Conservation (phyloP, 2,888 invertebrate genomes). For the Tetrapedia diversipes region DNA sequence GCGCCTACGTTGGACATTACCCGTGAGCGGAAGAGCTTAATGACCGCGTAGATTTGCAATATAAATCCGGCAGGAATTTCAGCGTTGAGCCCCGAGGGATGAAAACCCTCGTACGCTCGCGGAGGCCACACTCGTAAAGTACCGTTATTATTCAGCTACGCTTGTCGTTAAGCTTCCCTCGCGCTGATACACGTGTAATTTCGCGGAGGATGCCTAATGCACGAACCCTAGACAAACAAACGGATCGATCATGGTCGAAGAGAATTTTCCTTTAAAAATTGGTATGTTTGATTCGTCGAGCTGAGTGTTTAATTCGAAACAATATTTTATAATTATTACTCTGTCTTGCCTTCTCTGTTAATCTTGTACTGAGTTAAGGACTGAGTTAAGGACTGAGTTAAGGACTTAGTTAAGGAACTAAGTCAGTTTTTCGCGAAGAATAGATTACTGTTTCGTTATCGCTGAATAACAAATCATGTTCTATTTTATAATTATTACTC, state of each 20-base stretch:
- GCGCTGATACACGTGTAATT: slow-evolving; percentile 13
- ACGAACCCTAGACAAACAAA: background rate
- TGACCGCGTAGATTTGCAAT: slow-evolving; percentile 43
- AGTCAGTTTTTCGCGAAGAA: too few relatives aligned
- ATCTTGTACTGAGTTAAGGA: too few relatives aligned
- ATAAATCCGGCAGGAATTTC: slow-evolving; percentile 28
- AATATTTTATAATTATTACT: too few relatives aligned
- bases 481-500: too few relatives aligned
- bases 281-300: too few relatives aligned
- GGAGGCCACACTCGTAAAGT: slow-evolving; percentile 24
- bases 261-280: background rate
- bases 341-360: too few relatives aligned
- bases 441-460: too few relatives aligned
- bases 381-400: too few relatives aligned
- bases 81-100: slow-evolving; percentile 14
- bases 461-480: too few relatives aligned
- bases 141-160: slow-evolving; percentile 35
- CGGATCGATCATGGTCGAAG: slow-evolving; percentile 1
- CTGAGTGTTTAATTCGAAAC: too few relatives aligned
- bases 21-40: slow-evolving; percentile 26
- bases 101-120: slow-evolving; percentile 8
- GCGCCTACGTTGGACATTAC: slow-evolving; percentile 32
- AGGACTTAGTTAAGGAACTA: too few relatives aligned
- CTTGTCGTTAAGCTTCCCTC: slow-evolving; percentile 28
- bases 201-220: background rate